Base-by-base conservation (phyloP, 2,113 vertebrate genomes). In the Psittacula cyanocephala region DNA sequence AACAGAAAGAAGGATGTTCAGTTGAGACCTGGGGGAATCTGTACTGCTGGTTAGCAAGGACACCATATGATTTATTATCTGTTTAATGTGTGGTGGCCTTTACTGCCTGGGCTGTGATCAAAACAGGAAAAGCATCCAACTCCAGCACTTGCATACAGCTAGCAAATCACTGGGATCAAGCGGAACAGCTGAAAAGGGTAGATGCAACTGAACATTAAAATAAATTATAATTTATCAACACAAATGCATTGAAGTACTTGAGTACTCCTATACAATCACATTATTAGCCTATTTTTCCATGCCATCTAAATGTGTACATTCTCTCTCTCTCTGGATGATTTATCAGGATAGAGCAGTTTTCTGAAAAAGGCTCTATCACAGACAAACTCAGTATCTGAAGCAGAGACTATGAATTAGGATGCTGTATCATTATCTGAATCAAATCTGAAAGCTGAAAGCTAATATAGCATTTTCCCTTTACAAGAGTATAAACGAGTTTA, bases 351-450 rank as follows among this genome's bases (percentile, higher is more conserved):
- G n/a, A 94, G 77, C 69, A 64, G 52, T 46, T 89, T 78, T 65
- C 86, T 86, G 93, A 71, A 72, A 88, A 68, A 84, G 68, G 46
- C 81, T 92, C 64, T 65, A 37, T 84, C 77, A 84, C 57, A 87
- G 83, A 57, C 72, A 72, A 86, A 59, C 62, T 65, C 74, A 29
- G 47, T 68, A 69, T 44, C 44, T 87, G 91, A 86, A 81, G 88
- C 18, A 63, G 86, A 81, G 77, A 64, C 55, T 77, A 35, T 65
- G 96, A 92, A 94, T 80, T 87, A 94, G 88, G 88, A 91, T 88
- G 88, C 78, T 76, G 77, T 84, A 85, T 92, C 91, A 77, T 91
- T 84, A 95, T 79, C 88, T 87, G 88, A 92, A 96, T 93, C 88
- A 93, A 68, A 92, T 91, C 68, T 63, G 91, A 96, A 83, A 52